Percentiles rank a stretch among this genome's conserved stretches.
Conservation (phyloP, 2,113 vertebrate species). For the Platycercus adscitus region DNA sequence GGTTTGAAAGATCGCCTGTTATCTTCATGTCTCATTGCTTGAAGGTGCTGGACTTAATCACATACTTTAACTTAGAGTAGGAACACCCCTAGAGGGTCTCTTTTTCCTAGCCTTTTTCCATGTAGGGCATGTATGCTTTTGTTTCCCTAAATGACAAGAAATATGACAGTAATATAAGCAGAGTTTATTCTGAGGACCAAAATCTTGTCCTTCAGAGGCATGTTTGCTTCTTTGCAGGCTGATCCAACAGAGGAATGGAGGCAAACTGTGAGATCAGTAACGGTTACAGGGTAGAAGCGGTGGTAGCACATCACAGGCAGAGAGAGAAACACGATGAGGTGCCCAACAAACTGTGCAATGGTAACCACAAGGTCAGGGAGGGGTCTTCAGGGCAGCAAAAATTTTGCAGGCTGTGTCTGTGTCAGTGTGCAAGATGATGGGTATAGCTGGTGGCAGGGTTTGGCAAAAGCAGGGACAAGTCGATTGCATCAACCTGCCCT, state of each 20-base stretch:
- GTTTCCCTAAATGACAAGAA: not conserved
- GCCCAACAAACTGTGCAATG: not conserved
- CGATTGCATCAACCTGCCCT: not conserved
- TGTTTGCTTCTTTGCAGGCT: not conserved
- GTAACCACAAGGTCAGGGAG: not conserved
- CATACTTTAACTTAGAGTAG: not conserved
- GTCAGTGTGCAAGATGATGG: not conserved
- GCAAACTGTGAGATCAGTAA: not conserved
- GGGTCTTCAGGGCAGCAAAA: not conserved
- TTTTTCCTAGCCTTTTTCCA: not conserved
- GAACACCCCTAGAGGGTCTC: not conserved
- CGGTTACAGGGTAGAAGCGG: not conserved
- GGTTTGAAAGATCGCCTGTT: not conserved
- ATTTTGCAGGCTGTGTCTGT: not conserved
- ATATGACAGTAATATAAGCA: not conserved
- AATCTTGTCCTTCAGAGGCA: not conserved
- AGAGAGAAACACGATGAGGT: accelerated
- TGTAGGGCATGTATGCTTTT: not conserved
- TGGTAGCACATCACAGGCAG: not conserved
- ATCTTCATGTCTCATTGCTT: not conserved
- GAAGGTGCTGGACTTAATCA: not conserved
- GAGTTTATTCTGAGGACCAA: not conserved
- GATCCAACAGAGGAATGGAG: not conserved
- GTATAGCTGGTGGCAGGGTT: not conserved
- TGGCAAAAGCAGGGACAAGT: not conserved